Conservation (phyloP, 2,113 vertebrate genomes). For the Chaetodon trifascialis region DNA sequence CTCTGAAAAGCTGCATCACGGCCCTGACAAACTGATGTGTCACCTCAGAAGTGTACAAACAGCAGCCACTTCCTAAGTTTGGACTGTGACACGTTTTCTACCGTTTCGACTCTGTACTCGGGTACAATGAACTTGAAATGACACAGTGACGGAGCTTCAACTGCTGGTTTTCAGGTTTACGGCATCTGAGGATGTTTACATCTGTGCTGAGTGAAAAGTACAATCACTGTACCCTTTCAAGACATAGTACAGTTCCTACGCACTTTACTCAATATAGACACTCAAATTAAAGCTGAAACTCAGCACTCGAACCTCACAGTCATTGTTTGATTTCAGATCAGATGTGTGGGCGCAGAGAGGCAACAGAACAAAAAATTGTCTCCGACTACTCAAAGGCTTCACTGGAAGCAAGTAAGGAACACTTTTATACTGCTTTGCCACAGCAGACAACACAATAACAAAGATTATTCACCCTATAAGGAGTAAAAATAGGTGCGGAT, state of each 20-base stretch:
- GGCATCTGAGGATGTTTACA: background rate
- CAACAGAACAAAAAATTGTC: background rate
- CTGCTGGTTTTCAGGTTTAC: background rate
- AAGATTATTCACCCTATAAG: background rate
- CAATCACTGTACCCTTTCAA: no score
- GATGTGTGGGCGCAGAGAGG: background rate
- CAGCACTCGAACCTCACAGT: background rate
- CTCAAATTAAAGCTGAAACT: background rate
- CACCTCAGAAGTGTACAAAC: background rate
- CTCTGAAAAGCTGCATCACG: background rate
- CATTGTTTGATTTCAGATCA: background rate
- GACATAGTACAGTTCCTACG: background rate
- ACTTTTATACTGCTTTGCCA: background rate
- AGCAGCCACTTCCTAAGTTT: background rate
- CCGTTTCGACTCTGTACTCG: background rate
- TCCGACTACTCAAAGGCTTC: background rate
- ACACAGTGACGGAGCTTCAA: background rate
- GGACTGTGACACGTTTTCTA: background rate
- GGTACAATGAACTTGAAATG: background rate
- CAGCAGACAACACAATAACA: background rate
- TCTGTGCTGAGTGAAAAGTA: background rate
- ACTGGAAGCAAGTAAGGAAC: background rate
- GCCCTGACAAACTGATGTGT: background rate
- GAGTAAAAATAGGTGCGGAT: constrained; percentile 38
- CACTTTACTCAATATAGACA: background rate